Conservation (phyloP, 2,113 vertebrate species). For the Fregata magnificens region DNA sequence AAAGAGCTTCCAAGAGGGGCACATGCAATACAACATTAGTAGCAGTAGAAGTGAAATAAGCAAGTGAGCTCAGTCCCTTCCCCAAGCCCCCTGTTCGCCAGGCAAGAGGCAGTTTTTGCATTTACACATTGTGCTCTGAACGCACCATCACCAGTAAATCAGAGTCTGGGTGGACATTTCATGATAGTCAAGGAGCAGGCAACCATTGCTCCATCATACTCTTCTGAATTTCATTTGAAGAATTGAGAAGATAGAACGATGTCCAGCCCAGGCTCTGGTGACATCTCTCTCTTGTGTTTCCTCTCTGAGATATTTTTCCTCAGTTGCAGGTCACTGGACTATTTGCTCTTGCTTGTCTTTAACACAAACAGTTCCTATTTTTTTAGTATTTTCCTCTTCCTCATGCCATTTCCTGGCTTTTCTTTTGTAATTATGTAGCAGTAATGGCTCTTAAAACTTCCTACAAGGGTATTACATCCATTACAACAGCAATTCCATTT, state of each 20-base stretch:
- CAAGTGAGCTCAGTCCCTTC: not conserved
- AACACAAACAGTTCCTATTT: not conserved
- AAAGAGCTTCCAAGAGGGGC: not conserved
- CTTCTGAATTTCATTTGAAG: not conserved
- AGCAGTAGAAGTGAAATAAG: not conserved
- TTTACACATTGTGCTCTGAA: not conserved
- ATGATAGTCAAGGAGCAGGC: not conserved
- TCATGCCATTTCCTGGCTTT: not conserved
- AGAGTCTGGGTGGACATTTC: not conserved
- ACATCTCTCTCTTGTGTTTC: not conserved
- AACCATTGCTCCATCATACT: not conserved
- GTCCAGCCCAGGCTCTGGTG: not conserved
- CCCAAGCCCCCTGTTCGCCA: not conserved
- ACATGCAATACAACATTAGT: rapidly evolving
- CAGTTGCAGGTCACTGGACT: not conserved
- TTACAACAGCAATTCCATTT: conserved; percentile 55
- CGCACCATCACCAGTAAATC: not conserved
- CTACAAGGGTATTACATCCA: conserved; percentile 17
- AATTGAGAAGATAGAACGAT: not conserved
- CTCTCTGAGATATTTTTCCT: not conserved
- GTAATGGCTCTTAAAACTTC: conserved; percentile 46
- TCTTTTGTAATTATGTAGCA: conserved; percentile 1
- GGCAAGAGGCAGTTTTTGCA: not conserved
- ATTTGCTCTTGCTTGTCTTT: not conserved
- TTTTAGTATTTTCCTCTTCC: not conserved